Evolutionary conservation across 2,888 invertebrate genomes (phyloP).

Genomic region (Chrysopilus asiliformis): DNA sequence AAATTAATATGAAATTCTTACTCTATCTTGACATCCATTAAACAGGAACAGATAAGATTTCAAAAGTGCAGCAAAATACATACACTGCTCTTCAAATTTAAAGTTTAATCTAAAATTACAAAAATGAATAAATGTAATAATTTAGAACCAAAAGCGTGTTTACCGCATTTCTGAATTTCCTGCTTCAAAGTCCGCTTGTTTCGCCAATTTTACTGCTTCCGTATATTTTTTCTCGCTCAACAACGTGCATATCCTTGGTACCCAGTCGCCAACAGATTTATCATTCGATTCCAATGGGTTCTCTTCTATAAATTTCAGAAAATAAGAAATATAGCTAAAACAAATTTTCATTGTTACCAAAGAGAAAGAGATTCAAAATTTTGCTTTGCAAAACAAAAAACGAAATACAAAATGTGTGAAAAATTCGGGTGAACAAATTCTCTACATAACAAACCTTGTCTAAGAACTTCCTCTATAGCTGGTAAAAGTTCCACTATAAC

Average conservation of each 20-base stretch:
- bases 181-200: slow-evolving; percentile 28
- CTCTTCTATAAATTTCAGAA: too few species aligned
- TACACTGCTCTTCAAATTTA: slow-evolving; percentile 27
- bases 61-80: slow-evolving; percentile 27
- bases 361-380: too few species aligned
- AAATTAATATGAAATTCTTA: slow-evolving; percentile 17
- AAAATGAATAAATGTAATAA: not conserved
- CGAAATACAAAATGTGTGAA: too few species aligned
- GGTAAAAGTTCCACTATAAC: slow-evolving; percentile 25
- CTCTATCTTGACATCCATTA: slow-evolving; percentile 27
- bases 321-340: too few species aligned
- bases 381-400: too few species aligned
- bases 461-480: slow-evolving; percentile 25
- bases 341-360: too few species aligned
- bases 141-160: too few species aligned
- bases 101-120: slow-evolving; percentile 18
- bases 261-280: slow-evolving; percentile 28
- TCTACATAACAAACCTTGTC: too few species aligned
- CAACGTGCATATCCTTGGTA: slow-evolving; percentile 24
- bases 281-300: too few species aligned
- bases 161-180: slow-evolving; percentile 28
- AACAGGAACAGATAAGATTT: slow-evolving; percentile 31
- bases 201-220: slow-evolving; percentile 27
- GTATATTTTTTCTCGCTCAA: slow-evolving; percentile 27
- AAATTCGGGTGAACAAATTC: too few species aligned